Evolutionary conservation across 2,888 invertebrate genomes (phyloP), one percentile per base, ranked within the genome.

Genomic region (Perizoma flavofasciatum): DNA sequence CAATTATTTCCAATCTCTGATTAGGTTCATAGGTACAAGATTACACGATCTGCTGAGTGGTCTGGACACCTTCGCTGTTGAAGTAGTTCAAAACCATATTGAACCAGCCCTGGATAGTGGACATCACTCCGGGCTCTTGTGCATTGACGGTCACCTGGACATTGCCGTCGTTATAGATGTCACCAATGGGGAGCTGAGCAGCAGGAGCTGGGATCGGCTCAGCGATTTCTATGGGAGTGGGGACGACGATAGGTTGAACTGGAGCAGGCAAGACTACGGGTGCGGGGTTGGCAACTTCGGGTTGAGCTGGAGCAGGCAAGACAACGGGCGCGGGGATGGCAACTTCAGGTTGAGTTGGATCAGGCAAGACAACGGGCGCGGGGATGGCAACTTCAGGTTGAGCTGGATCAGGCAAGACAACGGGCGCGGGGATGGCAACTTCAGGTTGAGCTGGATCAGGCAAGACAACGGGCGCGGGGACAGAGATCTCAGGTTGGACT

Each of bases 51-150:
- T 86, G 83, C 0, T 85, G 80, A 2, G 80, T 71, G 51, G 75
- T 78, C 59, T 79, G 75, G n/a, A 69, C 73, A 5, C 74, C 81
- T 10, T 74, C 70, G n/a, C 74, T 68, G 32, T 59, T 81, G 69
- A 90, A 79, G 74, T 88, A 89, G 74, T 85, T 87, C 37, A 90
- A 22, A 10, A 82, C 74, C 69, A 87, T 62, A 68, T 66, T 85
- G 68, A 89, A 77, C 90, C 90, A 90, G 33, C 78, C 76, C 61
- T 83, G 81, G 4, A 89, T 67, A 4, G 85, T 82, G 8, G 78
- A 51, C 1, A 86, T 8, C n/a, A 86, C 57, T 0, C 84, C 74
- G 5, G 75, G 54, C 3, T 85, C 82, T 55, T 82, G 68, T 5
- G 71, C 70, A 55, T 89, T 86, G 8, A 88, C 59, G 3, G 71